A percentile compares a stretch with the other conserved stretches of the same genome.
These are phyloP conservation scores for Ostrea denselamellosa DNA, from an alignment of 1,140 invertebrate species.

Conservation along the genomic window DNA sequence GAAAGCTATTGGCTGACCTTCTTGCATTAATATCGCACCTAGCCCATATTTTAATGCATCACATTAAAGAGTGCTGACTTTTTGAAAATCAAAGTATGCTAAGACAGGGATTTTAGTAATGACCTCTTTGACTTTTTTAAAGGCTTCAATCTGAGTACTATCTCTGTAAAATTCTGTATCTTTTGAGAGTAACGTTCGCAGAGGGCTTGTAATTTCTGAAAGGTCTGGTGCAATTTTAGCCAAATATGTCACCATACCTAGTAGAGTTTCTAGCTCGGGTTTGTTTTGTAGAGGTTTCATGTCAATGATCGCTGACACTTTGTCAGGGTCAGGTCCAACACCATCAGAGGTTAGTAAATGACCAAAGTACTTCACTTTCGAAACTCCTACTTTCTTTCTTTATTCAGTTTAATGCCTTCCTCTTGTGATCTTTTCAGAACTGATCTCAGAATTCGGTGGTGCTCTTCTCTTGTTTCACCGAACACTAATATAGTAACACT, in stretches of 20 bases:
- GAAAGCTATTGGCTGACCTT: constrained; percentile 77
- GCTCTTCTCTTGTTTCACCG: too few relatives aligned
- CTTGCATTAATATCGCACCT: constrained; percentile 77
- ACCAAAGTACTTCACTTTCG: constrained; percentile 42
- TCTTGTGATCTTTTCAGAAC: too few relatives aligned
- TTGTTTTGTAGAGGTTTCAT: constrained; percentile 42
- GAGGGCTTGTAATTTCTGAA: constrained; percentile 21
- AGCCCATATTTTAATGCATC: constrained; percentile 71
- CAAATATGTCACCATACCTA: constrained; percentile 46
- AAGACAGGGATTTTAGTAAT: constrained; percentile 1
- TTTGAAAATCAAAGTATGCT: constrained; percentile 41
- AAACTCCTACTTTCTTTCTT: constrained; percentile 50
- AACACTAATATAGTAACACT: too few relatives aligned
- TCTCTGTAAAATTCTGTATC: constrained; percentile 59
- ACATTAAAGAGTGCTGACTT: constrained; percentile 37
- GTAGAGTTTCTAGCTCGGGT: constrained; percentile 41
- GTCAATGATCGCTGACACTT: constrained; percentile 25
- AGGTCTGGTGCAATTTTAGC: constrained; percentile 44
- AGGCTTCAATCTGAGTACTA: constrained; percentile 23
- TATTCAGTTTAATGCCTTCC: constrained; percentile 20
- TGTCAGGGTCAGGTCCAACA: constrained; percentile 23
- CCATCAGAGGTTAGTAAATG: constrained; percentile 55
- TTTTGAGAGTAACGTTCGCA: constrained; percentile 52
- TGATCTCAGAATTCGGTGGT: too few relatives aligned
- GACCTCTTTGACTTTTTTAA: constrained; percentile 23